A percentile compares a stretch with the other conserved stretches of the same genome.
Conservation (phyloP, 2,888 invertebrate species). For the Oegoconia quadripuncta region DNA sequence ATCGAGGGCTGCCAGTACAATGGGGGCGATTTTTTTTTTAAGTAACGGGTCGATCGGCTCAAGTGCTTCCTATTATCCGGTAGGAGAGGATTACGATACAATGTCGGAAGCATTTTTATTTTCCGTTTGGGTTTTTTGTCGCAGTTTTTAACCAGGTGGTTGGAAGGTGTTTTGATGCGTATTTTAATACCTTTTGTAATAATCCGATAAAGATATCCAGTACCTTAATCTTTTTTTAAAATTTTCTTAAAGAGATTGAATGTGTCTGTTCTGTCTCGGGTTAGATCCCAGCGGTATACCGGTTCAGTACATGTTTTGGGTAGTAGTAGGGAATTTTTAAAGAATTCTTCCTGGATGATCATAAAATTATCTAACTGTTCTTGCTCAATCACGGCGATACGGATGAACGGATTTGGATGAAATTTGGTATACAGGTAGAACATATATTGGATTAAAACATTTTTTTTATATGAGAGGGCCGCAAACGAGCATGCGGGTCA, state of each 20-base stretch:
- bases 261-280: too few species aligned
- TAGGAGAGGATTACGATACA: conserved; percentile 66
- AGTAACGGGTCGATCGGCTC: conserved; percentile 74
- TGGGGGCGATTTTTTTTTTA: conserved; percentile 56
- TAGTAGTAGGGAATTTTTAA: too few species aligned
- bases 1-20: conserved; percentile 70
- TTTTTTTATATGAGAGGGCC: too few species aligned
- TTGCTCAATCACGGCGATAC: too few species aligned
- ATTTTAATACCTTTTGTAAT: conserved; percentile 52
- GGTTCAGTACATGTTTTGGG: too few species aligned
- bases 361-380: too few species aligned
- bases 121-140: conserved; percentile 40
- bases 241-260: neutral
- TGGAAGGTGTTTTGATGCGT: conserved; percentile 66
- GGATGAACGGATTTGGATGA: too few species aligned
- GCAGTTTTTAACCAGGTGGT: conserved; percentile 58
- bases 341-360: too few species aligned
- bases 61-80: conserved; percentile 73
- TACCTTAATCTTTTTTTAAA: neutral
- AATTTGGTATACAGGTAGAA: too few species aligned
- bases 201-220: conserved; percentile 55
- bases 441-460: too few species aligned
- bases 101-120: conserved; percentile 53
- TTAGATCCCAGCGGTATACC: too few species aligned
- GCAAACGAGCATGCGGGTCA: too few species aligned